These are phyloP conservation scores for Catharus minimus DNA, from an alignment of 2,113 vertebrate species.

Conservation along the genomic window DNA sequence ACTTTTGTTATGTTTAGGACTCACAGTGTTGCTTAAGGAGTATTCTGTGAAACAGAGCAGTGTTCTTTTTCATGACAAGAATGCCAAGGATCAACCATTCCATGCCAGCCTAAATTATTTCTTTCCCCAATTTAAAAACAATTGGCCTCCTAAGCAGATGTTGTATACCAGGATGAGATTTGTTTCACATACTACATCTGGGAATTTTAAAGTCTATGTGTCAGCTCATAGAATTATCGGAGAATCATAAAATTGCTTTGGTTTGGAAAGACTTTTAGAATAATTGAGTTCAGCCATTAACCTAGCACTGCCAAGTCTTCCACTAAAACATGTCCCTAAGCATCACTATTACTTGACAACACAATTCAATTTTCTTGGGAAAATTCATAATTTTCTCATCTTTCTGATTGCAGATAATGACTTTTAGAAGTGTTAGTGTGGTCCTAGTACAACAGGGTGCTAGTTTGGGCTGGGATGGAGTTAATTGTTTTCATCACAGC, in stretches of 20 bases:
- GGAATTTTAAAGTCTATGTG: background rate
- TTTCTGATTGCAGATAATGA: background rate
- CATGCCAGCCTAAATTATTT: background rate
- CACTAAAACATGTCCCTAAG: background rate
- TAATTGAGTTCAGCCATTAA: background rate
- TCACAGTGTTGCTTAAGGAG: background rate
- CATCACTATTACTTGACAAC: background rate
- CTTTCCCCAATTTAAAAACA: background rate
- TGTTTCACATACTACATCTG: background rate
- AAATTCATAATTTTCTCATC: background rate
- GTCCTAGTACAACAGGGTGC: background rate
- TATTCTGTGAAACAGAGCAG: background rate
- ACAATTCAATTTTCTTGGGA: background rate
- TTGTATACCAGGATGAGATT: background rate
- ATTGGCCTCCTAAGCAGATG: background rate
- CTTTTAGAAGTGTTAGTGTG: background rate
- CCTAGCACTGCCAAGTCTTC: background rate
- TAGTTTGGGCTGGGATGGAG: background rate
- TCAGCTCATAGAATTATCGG: background rate
- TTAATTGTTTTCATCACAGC: background rate
- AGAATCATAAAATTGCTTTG: background rate
- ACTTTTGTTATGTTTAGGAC: background rate
- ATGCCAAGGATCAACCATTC: background rate
- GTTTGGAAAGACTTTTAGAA: background rate
- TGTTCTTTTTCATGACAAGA: background rate